These are phyloP conservation scores for Epizoanthus scotinus DNA, from an alignment of 92 coral and sea anemone genomes.

Conservation along the genomic window DNA sequence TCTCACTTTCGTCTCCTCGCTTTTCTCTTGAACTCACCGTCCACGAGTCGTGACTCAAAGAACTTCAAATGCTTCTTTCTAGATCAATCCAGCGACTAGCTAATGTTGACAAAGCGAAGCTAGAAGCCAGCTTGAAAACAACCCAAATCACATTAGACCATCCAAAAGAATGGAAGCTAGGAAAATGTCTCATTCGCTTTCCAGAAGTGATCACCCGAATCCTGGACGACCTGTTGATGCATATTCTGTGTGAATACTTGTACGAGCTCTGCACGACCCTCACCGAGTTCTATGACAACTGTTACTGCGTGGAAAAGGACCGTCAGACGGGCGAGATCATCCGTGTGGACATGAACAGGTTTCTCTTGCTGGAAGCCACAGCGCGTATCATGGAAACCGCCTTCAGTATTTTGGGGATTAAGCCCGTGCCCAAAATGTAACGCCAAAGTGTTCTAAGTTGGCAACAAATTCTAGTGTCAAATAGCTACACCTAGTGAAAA, in stretches of 20 bases:
- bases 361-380: conserved; percentile 90
- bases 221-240: conserved; percentile 87
- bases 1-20: no score
- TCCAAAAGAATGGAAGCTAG: conserved; percentile 99
- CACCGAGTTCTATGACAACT: conserved; percentile 97
- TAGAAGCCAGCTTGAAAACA: conserved; percentile 67
- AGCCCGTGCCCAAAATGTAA: conserved; percentile 93
- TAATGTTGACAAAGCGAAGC: conserved; percentile 71
- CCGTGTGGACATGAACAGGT: conserved; percentile 76
- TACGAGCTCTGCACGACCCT: conserved; percentile 95
- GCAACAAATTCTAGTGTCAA: no score
- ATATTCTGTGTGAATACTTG: conserved; percentile 89
- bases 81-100: conserved; percentile 97
- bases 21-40: no score
- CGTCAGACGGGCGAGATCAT: conserved; percentile 86
- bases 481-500: no score
- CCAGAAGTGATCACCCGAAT: conserved; percentile 90
- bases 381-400: conserved; percentile 95
- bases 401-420: conserved; percentile 89
- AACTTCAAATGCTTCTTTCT: neutral
- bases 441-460: no score
- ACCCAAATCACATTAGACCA: conserved; percentile 82
- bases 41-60: neutral
- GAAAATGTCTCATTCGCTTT: conserved; percentile 93
- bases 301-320: conserved; percentile 98